Conservation (phyloP, 2,797 vertebrate species). For the Sebastes jordani region DNA sequence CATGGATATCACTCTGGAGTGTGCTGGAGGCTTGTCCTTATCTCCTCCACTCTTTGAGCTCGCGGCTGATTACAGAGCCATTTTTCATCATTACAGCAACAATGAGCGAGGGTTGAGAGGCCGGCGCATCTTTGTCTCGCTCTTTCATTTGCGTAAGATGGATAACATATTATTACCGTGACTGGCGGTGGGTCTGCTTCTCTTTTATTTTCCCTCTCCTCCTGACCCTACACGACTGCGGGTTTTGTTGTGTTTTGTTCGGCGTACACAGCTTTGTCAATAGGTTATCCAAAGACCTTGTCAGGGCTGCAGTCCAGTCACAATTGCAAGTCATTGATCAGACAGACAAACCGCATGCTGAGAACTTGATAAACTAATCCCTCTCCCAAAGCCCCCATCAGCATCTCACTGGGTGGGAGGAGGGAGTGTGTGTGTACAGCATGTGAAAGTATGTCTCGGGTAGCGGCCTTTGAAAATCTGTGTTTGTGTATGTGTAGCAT, state of each 20-base stretch:
- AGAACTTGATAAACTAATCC: conserved; percentile 86
- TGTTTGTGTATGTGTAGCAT: conserved; percentile 1
- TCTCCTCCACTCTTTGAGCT: conserved; percentile 45
- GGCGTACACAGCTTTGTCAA: conserved; percentile 67
- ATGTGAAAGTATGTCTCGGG: conserved; percentile 54
- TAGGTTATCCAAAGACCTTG: conserved; percentile 86
- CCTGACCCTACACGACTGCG: conserved; percentile 25
- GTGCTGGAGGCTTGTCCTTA: conserved; percentile 46
- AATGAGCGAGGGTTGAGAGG: conserved; percentile 53
- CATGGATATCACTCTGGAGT: conserved; percentile 41
- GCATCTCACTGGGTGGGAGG: conserved; percentile 55
- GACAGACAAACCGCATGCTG: conserved; percentile 67
- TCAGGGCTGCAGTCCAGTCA: conserved; percentile 64
- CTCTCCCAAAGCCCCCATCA: conserved; percentile 70
- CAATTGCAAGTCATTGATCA: conserved; percentile 83
- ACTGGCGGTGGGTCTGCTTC: conserved; percentile 2
- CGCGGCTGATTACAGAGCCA: conserved; percentile 49
- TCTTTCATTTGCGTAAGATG: conserved; percentile 60
- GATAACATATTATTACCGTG: conserved; percentile 53
- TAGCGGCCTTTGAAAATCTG: conserved; percentile 3
- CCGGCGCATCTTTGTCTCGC: conserved; percentile 46
- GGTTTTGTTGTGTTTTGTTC: conserved; percentile 63
- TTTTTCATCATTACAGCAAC: conserved; percentile 75
- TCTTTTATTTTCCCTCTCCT: conserved; percentile 19
- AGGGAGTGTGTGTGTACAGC: conserved; percentile 53